Conservation (phyloP, 2,888 invertebrate genomes). For the Pseudococcus longispinus region DNA sequence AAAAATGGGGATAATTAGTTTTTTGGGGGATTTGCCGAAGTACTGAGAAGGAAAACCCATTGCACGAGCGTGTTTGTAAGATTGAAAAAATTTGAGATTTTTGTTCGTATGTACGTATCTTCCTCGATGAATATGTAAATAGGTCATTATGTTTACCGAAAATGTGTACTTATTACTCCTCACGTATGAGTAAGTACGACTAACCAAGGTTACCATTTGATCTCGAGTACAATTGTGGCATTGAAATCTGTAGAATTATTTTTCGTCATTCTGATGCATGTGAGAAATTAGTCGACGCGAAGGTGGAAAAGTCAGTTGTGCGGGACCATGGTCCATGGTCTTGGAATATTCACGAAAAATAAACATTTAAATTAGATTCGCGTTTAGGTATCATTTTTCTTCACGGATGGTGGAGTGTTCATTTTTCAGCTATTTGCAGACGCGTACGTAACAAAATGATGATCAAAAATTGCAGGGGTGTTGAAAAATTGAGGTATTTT, state of each 20-base stretch:
- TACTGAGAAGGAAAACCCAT: neutral
- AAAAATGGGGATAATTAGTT: neutral
- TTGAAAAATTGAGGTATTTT: neutral
- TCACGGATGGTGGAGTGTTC: neutral
- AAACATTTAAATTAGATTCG: neutral
- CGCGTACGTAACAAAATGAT: neutral
- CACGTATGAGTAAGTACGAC: neutral
- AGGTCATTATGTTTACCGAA: neutral
- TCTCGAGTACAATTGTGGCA: neutral
- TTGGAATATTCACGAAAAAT: neutral
- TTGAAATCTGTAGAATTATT: neutral
- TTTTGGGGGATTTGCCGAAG: neutral
- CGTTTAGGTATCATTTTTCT: neutral
- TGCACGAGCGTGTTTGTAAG: neutral
- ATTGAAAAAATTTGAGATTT: neutral
- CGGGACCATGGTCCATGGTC: neutral
- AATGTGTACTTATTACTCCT: neutral
- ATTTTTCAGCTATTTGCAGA: neutral
- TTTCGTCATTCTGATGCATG: neutral
- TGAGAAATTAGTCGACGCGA: constrained; percentile 18
- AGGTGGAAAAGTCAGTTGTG: neutral
- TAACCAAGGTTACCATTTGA: neutral
- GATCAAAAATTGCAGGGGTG: neutral
- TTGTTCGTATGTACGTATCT: neutral
- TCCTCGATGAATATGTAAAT: neutral